Conservation (phyloP, 2,797 vertebrate species). For the Glyptemys insculpta region DNA sequence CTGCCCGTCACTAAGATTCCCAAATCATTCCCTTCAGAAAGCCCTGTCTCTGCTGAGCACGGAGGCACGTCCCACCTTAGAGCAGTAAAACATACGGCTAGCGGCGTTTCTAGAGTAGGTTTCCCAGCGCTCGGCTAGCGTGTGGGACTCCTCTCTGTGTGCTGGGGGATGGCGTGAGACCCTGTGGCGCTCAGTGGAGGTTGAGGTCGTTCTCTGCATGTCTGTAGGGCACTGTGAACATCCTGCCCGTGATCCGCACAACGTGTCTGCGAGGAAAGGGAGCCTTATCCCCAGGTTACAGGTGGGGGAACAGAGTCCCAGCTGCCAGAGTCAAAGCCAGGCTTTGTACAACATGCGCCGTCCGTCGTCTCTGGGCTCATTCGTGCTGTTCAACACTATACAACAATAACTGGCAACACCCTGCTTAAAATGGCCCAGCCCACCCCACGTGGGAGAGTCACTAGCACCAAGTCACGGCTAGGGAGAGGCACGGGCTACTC, state of each 20-base stretch:
- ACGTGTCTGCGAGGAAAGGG: background rate
- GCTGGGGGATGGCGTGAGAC: background rate
- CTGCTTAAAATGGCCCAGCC: background rate
- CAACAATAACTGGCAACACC: background rate
- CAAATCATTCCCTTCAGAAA: background rate
- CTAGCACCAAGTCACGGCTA: background rate
- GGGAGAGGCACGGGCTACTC: fast-evolving
- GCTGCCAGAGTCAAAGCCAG: background rate
- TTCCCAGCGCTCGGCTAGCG: background rate
- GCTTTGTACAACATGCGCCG: background rate
- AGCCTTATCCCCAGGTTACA: background rate
- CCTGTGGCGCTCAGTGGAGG: background rate
- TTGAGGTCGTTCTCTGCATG: background rate
- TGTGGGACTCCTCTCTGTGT: background rate
- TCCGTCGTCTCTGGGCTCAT: background rate
- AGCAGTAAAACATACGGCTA: background rate
- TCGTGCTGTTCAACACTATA: background rate
- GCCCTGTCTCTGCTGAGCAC: background rate
- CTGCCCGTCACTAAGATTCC: background rate
- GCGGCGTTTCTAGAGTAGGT: background rate
- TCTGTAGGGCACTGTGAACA: background rate
- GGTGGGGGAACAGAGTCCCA: background rate
- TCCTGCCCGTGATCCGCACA: background rate
- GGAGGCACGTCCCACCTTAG: background rate
- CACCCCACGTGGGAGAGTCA: background rate